phyloP scores from a whole-genome alignment of 2,113 vertebrate species.

The Plectropomus leopardus region DNA sequence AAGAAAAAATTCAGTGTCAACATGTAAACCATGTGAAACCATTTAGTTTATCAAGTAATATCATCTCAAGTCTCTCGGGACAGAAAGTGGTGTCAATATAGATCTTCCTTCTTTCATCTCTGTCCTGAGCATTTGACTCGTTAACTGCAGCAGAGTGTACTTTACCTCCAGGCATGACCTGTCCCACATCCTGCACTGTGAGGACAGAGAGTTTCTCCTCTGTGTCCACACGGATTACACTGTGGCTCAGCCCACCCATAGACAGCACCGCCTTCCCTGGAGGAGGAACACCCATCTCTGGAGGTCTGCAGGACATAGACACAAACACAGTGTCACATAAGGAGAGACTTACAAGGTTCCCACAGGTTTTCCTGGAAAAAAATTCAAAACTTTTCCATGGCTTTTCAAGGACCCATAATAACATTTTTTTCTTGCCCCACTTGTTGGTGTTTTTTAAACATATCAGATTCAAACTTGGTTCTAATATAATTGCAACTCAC shows the following conservation, averaged over 20 bases:
- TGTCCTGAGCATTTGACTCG: background rate
- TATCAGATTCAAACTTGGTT: no score
- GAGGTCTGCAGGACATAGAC: conserved; percentile 84
- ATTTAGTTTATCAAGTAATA: background rate
- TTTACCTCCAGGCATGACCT: conserved; percentile 96
- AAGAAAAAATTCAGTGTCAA: background rate
- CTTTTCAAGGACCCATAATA: no score
- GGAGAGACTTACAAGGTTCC: background rate
- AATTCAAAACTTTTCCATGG: no score
- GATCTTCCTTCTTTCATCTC: conserved; percentile 1
- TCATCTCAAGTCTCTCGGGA: background rate
- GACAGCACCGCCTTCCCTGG: conserved; percentile 95
- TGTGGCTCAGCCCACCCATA: conserved; percentile 93
- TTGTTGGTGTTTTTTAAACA: no score
- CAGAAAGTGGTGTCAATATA: background rate
- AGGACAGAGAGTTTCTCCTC: conserved; percentile 97
- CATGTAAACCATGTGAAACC: background rate
- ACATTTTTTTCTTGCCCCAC: no score
- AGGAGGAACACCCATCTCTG: conserved; percentile 91
- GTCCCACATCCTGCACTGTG: conserved; percentile 96
- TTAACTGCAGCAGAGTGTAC: conserved; percentile 6
- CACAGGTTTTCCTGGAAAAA: no score
- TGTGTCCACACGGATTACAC: conserved; percentile 94
- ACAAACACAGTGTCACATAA: background rate
- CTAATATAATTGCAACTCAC: no score